Base-by-base conservation (phyloP, 1,140 invertebrate genomes). In the Rhizoglyphus robini region DNA sequence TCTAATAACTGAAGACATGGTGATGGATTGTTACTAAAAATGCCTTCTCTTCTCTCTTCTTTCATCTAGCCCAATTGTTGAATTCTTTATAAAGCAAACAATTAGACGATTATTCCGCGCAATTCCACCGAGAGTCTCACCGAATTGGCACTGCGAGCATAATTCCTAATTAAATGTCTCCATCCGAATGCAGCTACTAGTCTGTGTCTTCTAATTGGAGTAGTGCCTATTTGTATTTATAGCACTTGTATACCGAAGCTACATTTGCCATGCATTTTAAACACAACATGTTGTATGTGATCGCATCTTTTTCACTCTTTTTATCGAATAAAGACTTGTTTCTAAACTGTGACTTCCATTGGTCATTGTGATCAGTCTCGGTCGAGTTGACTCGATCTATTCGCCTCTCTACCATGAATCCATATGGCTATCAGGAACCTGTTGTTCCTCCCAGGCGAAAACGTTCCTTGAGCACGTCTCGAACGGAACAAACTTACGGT, bases 11-110 rank as follows among this genome's bases (percentile, higher is more conserved):
- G 58, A 60, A 23, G 2, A 60, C 13, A 30, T 60, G 15, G 58
- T 60, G 29, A 60, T 32, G 58, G 58, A 60, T 60, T 60, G 58
- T 27, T 60, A 60, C 27, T 60, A 29, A 60, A 46, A 3, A 60
- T 29, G 2, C 3, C 2, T 60, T 60, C 58, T 60, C 27, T 2
- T n/a, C 23, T 1, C 27, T 32, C n/a, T 1, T 3, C 3, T 4
- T 32, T 32, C 2, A 3, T 60, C 15, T 34, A 13, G 36, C 13
- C 13, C 11, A 60, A 29, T 32, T 27, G 18, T 18, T 41, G 36
- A 41, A 41, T 41, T 41, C 36, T 41, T 41, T 41, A 41, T 41
- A 41, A 11, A 41, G 51, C 20, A 23, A 25, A 54, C 51, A 54
- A 11, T 27, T 23, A 54, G 8, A 54, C 20, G 23, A 25, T 54